Evolutionary conservation across 1,140 invertebrate species (phyloP).

Genomic region (Aphaenogaster rudis): DNA sequence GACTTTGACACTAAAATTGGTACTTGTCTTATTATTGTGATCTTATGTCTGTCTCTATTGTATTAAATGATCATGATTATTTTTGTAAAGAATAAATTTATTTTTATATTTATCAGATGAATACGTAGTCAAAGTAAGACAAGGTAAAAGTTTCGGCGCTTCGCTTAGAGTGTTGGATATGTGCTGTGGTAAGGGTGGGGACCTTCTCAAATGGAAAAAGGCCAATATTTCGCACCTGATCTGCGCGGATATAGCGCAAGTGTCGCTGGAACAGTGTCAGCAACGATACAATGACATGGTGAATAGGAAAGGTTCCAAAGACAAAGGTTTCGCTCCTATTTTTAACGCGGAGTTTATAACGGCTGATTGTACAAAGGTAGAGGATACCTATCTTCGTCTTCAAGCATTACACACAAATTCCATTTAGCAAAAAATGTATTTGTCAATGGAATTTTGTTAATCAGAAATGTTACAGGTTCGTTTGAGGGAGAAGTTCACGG

Average conservation of each 20-base stretch:
- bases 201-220: conserved; percentile 98
- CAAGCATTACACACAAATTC: background rate
- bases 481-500: conserved; percentile 91
- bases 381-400: background rate
- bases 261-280: conserved; percentile 96
- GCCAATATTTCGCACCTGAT: conserved; percentile 94
- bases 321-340: conserved; percentile 84
- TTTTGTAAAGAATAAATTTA: background rate
- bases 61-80: background rate
- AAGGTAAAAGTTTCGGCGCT: conserved; percentile 88
- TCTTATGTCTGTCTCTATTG: background rate
- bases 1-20: background rate
- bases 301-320: conserved; percentile 76
- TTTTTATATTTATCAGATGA: conserved; percentile 85
- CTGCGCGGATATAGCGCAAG: conserved; percentile 97
- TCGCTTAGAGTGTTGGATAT: conserved; percentile 91
- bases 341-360: conserved; percentile 97
- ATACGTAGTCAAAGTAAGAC: conserved; percentile 89
- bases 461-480: conserved; percentile 87
- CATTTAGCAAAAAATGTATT: conserved; percentile 27
- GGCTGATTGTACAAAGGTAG: conserved; percentile 96
- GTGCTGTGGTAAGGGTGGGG: conserved; percentile 98
- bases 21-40: background rate
- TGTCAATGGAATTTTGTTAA: conserved; percentile 73
- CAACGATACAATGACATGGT: conserved; percentile 89